phyloP scores from a whole-genome alignment of 2,888 invertebrate genomes.

The Tiliacea aurago region DNA sequence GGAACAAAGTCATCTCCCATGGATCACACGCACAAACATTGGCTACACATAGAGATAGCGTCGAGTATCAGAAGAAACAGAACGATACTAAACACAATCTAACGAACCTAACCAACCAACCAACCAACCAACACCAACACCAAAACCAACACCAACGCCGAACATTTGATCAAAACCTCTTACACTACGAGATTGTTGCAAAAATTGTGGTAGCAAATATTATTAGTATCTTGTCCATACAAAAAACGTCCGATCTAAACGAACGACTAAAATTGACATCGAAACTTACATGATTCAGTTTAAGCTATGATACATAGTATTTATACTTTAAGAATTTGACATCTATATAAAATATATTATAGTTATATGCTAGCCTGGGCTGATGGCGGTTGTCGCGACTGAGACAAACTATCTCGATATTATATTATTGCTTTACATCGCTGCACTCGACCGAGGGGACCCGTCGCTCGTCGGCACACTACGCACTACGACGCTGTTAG shows the following conservation, averaged over 20 bases:
- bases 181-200: constrained; percentile 83
- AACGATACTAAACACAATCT: constrained; percentile 72
- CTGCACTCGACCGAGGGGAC: constrained; percentile 28
- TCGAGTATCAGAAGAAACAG: constrained; percentile 58
- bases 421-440: constrained; percentile 55
- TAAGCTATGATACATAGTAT: constrained; percentile 87
- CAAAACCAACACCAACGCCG: constrained; percentile 70
- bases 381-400: constrained; percentile 19
- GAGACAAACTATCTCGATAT: constrained; percentile 14
- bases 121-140: constrained; percentile 74
- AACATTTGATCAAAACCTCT: constrained; percentile 84
- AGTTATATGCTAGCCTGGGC: constrained; percentile 67
- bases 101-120: constrained; percentile 76
- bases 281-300: constrained; percentile 86
- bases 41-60: constrained; percentile 57
- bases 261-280: constrained; percentile 89
- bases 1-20: constrained; percentile 18
- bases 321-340: constrained; percentile 84
- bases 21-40: constrained; percentile 30
- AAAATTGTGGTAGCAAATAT: constrained; percentile 87
- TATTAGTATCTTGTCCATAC: constrained; percentile 76
- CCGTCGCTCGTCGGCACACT: constrained; percentile 14
- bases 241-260: constrained; percentile 81
- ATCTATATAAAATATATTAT: constrained; percentile 88
- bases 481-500: constrained; percentile 1